Evolutionary conservation across 2,113 vertebrate genomes (phyloP), one percentile per base, ranked within the genome.

Genomic region (Thalassarche chlororhynchos): DNA sequence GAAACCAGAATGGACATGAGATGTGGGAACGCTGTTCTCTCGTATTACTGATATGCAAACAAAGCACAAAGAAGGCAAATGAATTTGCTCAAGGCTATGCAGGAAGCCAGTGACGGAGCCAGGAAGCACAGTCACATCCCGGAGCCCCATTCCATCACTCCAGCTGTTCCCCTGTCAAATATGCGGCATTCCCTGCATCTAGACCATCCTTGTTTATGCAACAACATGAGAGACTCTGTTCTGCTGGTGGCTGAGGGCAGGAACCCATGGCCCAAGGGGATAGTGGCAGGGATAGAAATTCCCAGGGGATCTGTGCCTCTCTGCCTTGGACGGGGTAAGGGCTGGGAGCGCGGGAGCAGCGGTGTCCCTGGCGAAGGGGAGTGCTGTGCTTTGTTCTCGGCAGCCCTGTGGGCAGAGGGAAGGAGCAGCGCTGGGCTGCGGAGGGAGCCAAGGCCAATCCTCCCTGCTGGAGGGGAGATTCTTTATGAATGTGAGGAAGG

Each of bases 381-480:
- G 42, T 31, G 9, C 32, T 6, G 9, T 2, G 24, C 93, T 91
- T 69, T 86, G 90, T 57, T 78, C 66, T 85, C 31, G 3, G 58
- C 90, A 85, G 47, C 69, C 80, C 65, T 29, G 12, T 47, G 83
- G 68, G 83, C 78, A 47, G 87, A 49, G 79, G 31, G 38, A 85
- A 84, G 65, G 60, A 76, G 61, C 66, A 23, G 52, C 19, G 2
- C 29, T 31, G 81, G 55, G 72, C 61, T 70, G 46, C 7, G 2
- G 47, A 70, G 66, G 46, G 83, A 94, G 65, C 79, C 11, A 8
- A 40, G 60, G 72, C 89, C 60, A 24, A 64, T 17, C 85, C 75
- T 90, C 24, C 61, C 54, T 12, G 64, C 96, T 84, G 40, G 64
- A 95, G 88, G 84, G 93, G 64, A 95, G 82, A 49, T 58, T 71